Conservation (phyloP, 1,140 invertebrate species). For the Drosophila nasuta region DNA sequence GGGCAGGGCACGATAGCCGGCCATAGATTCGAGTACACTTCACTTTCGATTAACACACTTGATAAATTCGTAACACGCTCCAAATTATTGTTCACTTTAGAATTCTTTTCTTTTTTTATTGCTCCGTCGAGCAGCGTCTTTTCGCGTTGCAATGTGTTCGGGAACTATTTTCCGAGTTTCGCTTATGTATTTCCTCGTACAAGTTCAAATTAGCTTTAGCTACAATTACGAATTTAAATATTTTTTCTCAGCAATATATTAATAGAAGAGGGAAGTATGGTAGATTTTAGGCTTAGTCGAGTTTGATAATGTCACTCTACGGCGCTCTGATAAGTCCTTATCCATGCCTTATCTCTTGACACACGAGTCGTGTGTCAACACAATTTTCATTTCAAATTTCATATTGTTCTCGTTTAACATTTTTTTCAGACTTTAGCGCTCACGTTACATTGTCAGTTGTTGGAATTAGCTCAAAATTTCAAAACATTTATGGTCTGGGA, state of each 20-base stretch:
- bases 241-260: slow-evolving; percentile 66
- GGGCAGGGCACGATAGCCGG: slow-evolving; percentile 77
- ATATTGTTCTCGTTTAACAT: not conserved
- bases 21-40: slow-evolving; percentile 52
- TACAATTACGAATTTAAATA: slow-evolving; percentile 57
- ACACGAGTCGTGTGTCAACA: slow-evolving; percentile 63
- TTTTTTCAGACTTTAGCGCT: not conserved
- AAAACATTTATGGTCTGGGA: slow-evolving; percentile 39
- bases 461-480: slow-evolving; percentile 27
- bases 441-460: slow-evolving; percentile 19
- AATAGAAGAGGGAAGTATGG: slow-evolving; percentile 30
- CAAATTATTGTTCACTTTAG: slow-evolving; percentile 14
- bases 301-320: slow-evolving; percentile 76
- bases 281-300: slow-evolving; percentile 73
- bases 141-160: slow-evolving; percentile 52
- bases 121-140: slow-evolving; percentile 47
- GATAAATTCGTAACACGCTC: not conserved
- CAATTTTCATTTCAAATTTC: slow-evolving; percentile 22
- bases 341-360: slow-evolving; percentile 56
- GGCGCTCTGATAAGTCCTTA: slow-evolving; percentile 60
- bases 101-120: slow-evolving; percentile 12
- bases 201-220: slow-evolving; percentile 54
- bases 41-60: not conserved
- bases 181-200: slow-evolving; percentile 58
- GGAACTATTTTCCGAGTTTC: slow-evolving; percentile 47